Evolutionary conservation across 2,797 vertebrate species (phyloP).

Genomic region (Carapus acus): DNA sequence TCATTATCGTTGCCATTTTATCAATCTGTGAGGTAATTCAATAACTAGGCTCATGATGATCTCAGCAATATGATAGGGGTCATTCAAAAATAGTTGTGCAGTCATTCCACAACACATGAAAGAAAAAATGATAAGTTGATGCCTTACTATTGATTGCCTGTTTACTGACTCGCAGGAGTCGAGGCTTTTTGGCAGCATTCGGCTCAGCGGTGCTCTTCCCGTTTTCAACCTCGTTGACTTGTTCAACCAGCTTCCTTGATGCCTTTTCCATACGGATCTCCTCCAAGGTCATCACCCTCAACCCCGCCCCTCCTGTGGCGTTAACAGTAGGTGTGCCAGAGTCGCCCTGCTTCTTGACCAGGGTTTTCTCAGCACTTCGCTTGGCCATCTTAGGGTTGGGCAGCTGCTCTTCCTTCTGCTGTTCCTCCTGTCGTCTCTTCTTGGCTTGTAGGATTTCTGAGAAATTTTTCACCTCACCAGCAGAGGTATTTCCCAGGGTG

Average conservation of each 20-base stretch:
- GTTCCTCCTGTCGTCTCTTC: conserved; percentile 57
- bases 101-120: too few relatives aligned
- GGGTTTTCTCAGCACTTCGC: conserved; percentile 7
- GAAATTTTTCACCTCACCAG: conserved; percentile 66
- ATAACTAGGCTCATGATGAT: too few relatives aligned
- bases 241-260: conserved; percentile 65
- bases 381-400: conserved; percentile 18
- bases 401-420: conserved; percentile 53
- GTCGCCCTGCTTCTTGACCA: conserved; percentile 15
- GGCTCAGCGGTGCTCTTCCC: conserved; percentile 40
- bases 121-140: background rate
- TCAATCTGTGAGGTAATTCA: too few relatives aligned
- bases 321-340: background rate
- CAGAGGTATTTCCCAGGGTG: conserved; percentile 36
- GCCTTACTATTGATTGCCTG: conserved; percentile 56
- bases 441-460: conserved; percentile 76
- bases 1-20: too few relatives aligned
- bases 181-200: conserved; percentile 40
- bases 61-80: too few relatives aligned
- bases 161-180: conserved; percentile 65
- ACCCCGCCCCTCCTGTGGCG: conserved; percentile 29
- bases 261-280: conserved; percentile 92
- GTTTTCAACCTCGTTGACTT: conserved; percentile 29
- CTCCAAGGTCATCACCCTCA: conserved; percentile 86
- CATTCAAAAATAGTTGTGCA: too few relatives aligned